Percentiles rank a stretch among this genome's conserved stretches.
These are phyloP conservation scores for Pterostichus madidus DNA, from an alignment of 2,888 invertebrate genomes.

Conservation along the genomic window DNA sequence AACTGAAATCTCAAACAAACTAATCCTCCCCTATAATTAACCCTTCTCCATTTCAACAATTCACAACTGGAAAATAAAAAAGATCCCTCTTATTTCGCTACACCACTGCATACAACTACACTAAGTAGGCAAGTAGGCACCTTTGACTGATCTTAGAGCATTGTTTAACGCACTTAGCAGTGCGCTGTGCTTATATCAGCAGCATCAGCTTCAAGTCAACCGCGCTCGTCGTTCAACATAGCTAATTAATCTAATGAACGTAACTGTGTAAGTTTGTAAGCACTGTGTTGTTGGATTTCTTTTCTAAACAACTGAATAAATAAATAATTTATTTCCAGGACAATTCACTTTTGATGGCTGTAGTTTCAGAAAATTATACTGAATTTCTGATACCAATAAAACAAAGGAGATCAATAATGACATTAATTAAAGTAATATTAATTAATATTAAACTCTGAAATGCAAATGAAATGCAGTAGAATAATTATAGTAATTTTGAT, in stretches of 20 bases:
- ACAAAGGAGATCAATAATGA: neutral
- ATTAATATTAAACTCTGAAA: too few species aligned
- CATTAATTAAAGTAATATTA: neutral
- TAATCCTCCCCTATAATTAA: too few species aligned
- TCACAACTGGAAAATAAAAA: slow-evolving; percentile 3
- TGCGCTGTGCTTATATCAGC: neutral
- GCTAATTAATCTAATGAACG: slow-evolving; percentile 40
- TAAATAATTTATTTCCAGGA: neutral
- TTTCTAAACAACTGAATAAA: slow-evolving; percentile 26
- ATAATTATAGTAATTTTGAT: too few species aligned
- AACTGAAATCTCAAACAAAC: too few species aligned
- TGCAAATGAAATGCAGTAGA: too few species aligned
- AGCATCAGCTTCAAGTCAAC: neutral
- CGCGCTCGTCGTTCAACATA: slow-evolving; percentile 21
- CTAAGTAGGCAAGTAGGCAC: neutral
- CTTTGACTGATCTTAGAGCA: slow-evolving; percentile 38
- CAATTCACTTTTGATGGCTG: neutral
- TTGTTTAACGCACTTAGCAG: slow-evolving; percentile 25
- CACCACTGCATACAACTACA: slow-evolving; percentile 7
- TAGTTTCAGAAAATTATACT: neutral
- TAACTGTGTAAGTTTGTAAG: slow-evolving; percentile 19
- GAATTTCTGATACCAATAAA: neutral
- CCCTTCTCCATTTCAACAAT: too few species aligned
- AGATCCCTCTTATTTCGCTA: slow-evolving; percentile 1
- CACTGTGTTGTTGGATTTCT: slow-evolving; percentile 17